Evolutionary conservation across 2,888 invertebrate species (phyloP).

Genomic region (Lepidochrysops patricia): DNA sequence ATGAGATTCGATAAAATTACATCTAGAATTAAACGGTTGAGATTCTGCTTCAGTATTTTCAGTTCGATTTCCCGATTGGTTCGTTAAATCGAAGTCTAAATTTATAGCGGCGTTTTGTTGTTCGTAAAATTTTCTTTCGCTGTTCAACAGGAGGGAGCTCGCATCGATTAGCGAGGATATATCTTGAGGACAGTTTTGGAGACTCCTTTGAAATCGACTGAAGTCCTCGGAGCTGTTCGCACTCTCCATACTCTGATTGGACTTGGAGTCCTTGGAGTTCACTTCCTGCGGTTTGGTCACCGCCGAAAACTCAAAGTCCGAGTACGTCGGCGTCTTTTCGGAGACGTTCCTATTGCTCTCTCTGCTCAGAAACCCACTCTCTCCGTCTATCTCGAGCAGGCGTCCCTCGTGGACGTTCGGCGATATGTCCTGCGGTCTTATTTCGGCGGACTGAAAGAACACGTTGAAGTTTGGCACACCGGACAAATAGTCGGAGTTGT

Average conservation of each 20-base stretch:
- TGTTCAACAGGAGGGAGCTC: constrained; percentile 43
- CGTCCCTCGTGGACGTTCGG: constrained; percentile 29
- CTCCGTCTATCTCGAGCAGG: constrained; percentile 36
- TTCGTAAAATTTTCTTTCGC: constrained; percentile 46
- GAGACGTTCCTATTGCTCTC: constrained; percentile 36
- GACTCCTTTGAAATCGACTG: constrained; percentile 45
- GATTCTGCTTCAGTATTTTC: constrained; percentile 32
- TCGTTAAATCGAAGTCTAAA: constrained; percentile 30
- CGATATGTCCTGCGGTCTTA: constrained; percentile 48
- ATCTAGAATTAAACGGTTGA: constrained; percentile 41
- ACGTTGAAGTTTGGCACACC: constrained; percentile 41
- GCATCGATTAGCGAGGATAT: constrained; percentile 48
- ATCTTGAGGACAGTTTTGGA: constrained; percentile 48
- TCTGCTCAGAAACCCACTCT: constrained; percentile 33
- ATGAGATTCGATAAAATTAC: constrained; percentile 59
- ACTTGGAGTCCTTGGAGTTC: constrained; percentile 35
- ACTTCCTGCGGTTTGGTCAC: constrained; percentile 45
- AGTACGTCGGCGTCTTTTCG: constrained; percentile 43
- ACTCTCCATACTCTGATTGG: constrained; percentile 45
- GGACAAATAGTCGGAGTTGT: constrained; percentile 29
- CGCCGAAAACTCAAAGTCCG: constrained; percentile 51
- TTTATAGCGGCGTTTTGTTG: constrained; percentile 29
- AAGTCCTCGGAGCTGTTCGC: constrained; percentile 50
- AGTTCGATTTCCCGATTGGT: constrained; percentile 31
- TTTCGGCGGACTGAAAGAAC: constrained; percentile 49